These are phyloP conservation scores for Chelonus insularis DNA, from an alignment of 1,140 invertebrate genomes.

Conservation along the genomic window DNA sequence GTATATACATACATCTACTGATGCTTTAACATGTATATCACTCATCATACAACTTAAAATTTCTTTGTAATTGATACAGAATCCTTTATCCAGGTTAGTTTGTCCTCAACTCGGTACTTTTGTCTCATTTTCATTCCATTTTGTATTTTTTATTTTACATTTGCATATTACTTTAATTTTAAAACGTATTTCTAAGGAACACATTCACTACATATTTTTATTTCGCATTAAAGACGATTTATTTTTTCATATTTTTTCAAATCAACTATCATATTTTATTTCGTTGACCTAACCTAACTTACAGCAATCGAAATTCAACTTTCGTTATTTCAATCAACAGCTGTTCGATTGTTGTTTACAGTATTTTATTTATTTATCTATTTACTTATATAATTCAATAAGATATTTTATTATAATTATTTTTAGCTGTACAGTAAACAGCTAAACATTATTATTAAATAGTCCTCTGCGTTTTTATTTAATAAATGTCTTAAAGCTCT, in stretches of 20 bases:
- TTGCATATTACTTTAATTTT: slow-evolving; percentile 10
- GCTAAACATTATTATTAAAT: no score
- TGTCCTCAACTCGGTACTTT: no score
- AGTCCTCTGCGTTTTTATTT: no score
- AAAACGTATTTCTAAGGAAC: slow-evolving; percentile 12
- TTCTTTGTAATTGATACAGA: no score
- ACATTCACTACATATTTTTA: slow-evolving; percentile 12
- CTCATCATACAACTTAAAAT: no score
- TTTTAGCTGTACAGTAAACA: slow-evolving; percentile 32
- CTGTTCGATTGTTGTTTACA: slow-evolving; percentile 14
- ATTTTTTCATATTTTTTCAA: neutral
- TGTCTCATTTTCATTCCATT: no score
- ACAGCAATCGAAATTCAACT: slow-evolving; percentile 4
- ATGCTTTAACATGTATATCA: no score
- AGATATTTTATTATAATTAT: neutral
- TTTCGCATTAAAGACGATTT: neutral
- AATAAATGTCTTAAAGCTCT: no score
- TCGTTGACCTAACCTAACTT: neutral
- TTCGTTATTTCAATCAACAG: neutral
- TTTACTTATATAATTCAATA: slow-evolving; percentile 17
- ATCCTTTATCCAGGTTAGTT: no score
- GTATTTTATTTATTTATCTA: slow-evolving; percentile 17
- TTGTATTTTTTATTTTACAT: neutral
- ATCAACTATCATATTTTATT: neutral
- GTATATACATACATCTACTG: neutral